Base-by-base conservation (phyloP, 1,140 invertebrate species). In the Cotesia typhae region DNA sequence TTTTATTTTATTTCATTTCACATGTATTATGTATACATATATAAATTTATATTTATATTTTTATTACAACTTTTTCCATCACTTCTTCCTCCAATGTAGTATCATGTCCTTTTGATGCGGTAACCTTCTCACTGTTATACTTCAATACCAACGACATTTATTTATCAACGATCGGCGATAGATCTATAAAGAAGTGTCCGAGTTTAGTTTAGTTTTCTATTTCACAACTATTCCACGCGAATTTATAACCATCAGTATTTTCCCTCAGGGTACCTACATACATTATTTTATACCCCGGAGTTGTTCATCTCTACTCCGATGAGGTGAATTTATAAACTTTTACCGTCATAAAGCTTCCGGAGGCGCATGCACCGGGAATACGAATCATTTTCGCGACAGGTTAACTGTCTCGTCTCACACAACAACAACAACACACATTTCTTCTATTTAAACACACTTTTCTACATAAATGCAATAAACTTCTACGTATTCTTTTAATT, bases 271-370 rank as follows among this genome's bases (percentile, higher is more conserved):
- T 14, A 38, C 41, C 4, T 5, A 64, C 12, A 71, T 4, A 41
- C 10, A 17, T 17, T 28, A 12, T 6, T 14, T 10, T 6, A 63
- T 64, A 35, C 37, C 36, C 17, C 10, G 10, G 10, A 36, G 37
- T 51, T 65, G 6, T 41, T 71, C 51, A 65, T 71, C 52, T 65
- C 53, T 52, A 28, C 28, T 28, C 28, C 28, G 28, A 28, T 28
- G 28, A 28, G 37, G 70, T 57, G 51, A 71, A 71, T 71, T 71
- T 71, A 71, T 71, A 71, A 71, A 51, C 70, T 71, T 64, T 55
- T 52, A 59, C 59, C 47, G 57, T 47, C 41, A 41, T 57, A 47
- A 71, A 71, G 66, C 51, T 67, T 67, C 63, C 52, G 61, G 20
- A 52, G 60, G 41, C 51, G 47, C 37, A 55, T 4, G 1, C 35